Evolutionary conservation across 2,797 vertebrate genomes (phyloP), one percentile per base, ranked within the genome.

Genomic region (Falco naumanni): DNA sequence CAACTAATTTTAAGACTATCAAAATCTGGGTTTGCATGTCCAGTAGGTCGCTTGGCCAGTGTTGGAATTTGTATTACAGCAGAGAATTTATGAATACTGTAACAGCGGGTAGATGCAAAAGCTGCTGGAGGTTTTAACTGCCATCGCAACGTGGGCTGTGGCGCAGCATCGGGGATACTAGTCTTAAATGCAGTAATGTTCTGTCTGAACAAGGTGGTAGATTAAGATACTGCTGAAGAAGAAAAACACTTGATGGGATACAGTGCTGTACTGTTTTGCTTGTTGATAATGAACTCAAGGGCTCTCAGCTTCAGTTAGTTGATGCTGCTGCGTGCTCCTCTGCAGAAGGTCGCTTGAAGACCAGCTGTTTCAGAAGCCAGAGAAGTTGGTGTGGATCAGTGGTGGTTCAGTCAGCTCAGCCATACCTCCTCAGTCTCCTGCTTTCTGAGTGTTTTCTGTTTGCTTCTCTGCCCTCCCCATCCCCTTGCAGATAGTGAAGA

Each of bases 401-500:
- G 45, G 25, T 12, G 12, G 54, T 34, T 88, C 70, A 31, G 28
- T 56, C 63, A 64, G 74, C n/a, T 93, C 53, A 37, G 64, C n/a
- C 8, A 1, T 9, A 5, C 78, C 50, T 57, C 13, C 16, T 65
- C 56, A 2, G 1, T 72, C 72, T 78, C 19, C 17, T 60, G 59
- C 74, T 33, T 68, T 47, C 61, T 97, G 48, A 96, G 33, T 34
- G n/a, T 57, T 79, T 75, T 82, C 64, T 56, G 4, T 88, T 84
- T 85, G 70, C 69, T 83, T 63, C 47, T 74, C 17, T 57, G 37
- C 56, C 47, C 43, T 71, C 74, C 29, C 0, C 39, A 0, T 10
- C 66, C 84, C 57, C 65, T 63, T 90, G 75, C 93, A 99, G 99
- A 98, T 93, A 97, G 81, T 76, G 98, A 98, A 24, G 98, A 99